These are phyloP conservation scores for Myopa tessellatipennis DNA, from an alignment of 2,888 invertebrate species.

Conservation along the genomic window DNA sequence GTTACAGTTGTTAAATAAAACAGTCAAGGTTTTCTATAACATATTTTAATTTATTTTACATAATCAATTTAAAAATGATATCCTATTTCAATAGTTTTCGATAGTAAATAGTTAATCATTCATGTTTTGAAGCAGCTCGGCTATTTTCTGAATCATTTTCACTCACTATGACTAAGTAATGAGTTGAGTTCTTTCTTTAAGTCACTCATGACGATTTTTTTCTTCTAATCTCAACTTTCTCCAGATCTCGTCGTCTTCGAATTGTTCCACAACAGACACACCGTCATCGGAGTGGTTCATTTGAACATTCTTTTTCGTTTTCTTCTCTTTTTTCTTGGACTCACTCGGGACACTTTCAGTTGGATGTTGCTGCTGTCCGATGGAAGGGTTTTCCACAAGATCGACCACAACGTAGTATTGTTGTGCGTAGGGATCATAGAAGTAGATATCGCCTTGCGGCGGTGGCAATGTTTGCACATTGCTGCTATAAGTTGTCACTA, in stretches of 20 bases:
- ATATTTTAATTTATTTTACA: too few species aligned
- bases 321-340: neutral
- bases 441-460: slow-evolving; percentile 40
- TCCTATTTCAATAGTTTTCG: too few species aligned
- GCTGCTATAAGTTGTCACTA: neutral
- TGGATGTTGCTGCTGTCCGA: slow-evolving; percentile 4
- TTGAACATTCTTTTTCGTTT: neutral
- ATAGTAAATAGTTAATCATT: too few species aligned
- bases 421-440: slow-evolving; percentile 44
- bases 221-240: neutral
- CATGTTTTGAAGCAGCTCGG: too few species aligned
- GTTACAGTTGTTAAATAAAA: too few species aligned
- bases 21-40: too few species aligned
- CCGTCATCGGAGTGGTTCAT: slow-evolving; percentile 3
- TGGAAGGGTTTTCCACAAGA: slow-evolving; percentile 13
- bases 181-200: neutral
- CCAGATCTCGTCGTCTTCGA: slow-evolving; percentile 11
- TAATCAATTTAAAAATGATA: too few species aligned
- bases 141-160: too few species aligned
- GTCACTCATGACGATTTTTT: neutral
- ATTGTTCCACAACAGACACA: slow-evolving; percentile 18
- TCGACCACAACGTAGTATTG: slow-evolving; percentile 44
- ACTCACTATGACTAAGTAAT: too few species aligned
- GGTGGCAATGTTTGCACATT: neutral
- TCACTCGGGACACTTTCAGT: slow-evolving; percentile 6